Evolutionary conservation across 2,797 vertebrate species (phyloP).

Genomic region (Mus minutoides): DNA sequence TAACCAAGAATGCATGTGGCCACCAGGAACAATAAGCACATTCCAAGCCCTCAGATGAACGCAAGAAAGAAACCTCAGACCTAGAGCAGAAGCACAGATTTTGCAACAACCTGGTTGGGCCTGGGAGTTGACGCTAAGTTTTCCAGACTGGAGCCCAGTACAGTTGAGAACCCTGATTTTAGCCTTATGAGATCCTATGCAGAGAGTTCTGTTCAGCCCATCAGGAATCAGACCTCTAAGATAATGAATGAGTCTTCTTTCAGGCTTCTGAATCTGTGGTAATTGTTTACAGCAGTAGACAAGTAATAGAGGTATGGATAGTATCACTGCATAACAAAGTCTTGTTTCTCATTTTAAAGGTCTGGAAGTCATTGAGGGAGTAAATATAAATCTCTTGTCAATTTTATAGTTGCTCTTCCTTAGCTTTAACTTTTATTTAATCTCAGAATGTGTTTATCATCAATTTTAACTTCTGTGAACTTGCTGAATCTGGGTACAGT

Average conservation of each 20-base stretch:
- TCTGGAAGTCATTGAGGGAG: slow-evolving; percentile 11
- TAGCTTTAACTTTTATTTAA: slow-evolving; percentile 32
- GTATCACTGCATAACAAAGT: not conserved
- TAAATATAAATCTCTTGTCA: slow-evolving; percentile 15
- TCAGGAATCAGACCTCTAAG: not conserved
- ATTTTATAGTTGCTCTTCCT: slow-evolving; percentile 52
- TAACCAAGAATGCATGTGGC: not conserved
- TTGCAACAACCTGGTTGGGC: not conserved
- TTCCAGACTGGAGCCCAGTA: not conserved
- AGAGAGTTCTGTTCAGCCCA: not conserved
- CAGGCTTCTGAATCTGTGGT: not conserved
- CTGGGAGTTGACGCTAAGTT: not conserved
- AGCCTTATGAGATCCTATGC: not conserved
- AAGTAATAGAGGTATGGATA: not conserved
- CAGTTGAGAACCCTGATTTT: not conserved
- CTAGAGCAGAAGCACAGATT: not conserved
- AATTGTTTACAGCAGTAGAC: not conserved
- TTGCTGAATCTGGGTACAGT: not conserved
- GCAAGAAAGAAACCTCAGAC: not conserved
- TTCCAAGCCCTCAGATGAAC: not conserved
- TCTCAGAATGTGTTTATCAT: slow-evolving; percentile 46
- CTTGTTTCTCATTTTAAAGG: slow-evolving; percentile 44
- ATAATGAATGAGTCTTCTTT: not conserved
- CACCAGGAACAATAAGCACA: not conserved
- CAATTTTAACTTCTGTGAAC: slow-evolving; percentile 33